Conservation (phyloP, 2,113 vertebrate species). For the Daboia siamensis region DNA sequence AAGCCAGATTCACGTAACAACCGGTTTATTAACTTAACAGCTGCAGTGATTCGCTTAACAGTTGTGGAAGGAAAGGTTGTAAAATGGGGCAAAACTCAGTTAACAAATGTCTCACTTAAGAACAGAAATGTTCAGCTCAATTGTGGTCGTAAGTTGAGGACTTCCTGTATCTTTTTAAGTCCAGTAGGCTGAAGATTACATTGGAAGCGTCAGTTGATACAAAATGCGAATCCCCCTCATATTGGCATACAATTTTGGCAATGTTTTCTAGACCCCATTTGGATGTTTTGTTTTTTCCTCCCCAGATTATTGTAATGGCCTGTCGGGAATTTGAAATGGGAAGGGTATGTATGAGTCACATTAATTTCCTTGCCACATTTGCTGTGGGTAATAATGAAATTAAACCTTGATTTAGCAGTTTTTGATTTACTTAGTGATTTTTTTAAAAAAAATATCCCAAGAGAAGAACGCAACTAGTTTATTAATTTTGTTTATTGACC, state of each 20-base stretch:
- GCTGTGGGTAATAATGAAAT: not conserved
- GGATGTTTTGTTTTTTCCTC: constrained; percentile 1
- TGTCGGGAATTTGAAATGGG: constrained; percentile 99
- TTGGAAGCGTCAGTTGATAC: not conserved
- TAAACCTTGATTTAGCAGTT: not conserved
- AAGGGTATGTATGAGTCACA: constrained; percentile 79
- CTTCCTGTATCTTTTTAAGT: not conserved
- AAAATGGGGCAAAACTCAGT: not conserved
- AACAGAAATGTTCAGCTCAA: not conserved
- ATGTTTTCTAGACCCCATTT: constrained; percentile 3
- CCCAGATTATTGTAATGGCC: constrained; percentile 97
- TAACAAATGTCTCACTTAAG: not conserved
- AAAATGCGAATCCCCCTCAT: not conserved
- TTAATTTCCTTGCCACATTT: not conserved
- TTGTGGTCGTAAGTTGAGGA: not conserved
- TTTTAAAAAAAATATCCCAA: not conserved
- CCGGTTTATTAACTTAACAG: not conserved
- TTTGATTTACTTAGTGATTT: not conserved
- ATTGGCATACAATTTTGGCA: not conserved
- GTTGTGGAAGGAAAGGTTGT: not conserved
- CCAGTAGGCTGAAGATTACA: not conserved
- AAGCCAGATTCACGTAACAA: not conserved
- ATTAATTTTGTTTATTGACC: not conserved
- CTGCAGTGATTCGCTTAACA: not conserved
- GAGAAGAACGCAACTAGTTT: not conserved